Evolutionary conservation across 2,888 invertebrate species (phyloP), one percentile per base, ranked within the genome.

Genomic region (Polia nebulosa): DNA sequence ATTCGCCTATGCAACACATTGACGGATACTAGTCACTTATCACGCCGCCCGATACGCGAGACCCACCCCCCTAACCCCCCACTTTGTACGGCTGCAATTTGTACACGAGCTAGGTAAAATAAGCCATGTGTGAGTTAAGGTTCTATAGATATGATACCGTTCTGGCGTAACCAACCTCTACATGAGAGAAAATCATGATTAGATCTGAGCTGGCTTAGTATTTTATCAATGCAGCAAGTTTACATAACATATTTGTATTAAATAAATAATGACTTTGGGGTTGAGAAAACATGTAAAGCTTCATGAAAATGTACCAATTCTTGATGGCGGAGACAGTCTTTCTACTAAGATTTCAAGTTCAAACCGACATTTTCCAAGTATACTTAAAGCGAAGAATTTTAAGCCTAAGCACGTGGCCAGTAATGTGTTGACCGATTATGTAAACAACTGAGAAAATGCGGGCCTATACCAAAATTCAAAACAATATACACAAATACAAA

Each of bases 11-110:
- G 90, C 89, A 90, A 89, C 89, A 90, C 88, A 91, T 88, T 90
- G 90, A 92, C 86, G 89, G 85, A 90, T 90, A 89, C 88, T 87
- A 87, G 84, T 88, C 89, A 91, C 90, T 90, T 91, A 91, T 91
- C 88, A 88, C 80, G 82, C 84, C 85, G 80, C 85, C 87, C 87
- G 85, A 90, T 88, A 89, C 83, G 85, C 86, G 85, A 85, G 77
- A 82, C 77, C 84, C 88, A 83, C 85, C 89, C 86, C 89, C 86
- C 82, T 75, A 77, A 81, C 76, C 85, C 81, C 82, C 84, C 83
- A 78, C 82, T 83, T 80, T 83, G 76, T 75, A 80, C 78, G 80
- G 84, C 80, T 87, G 85, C 87, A 89, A 90, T 89, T 88, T 87
- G 88, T 86, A 86, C 85, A 83, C 84, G 83, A 82, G 80, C 85